Evolutionary conservation across 2,888 invertebrate genomes (phyloP).

Genomic region (Autographa gamma): DNA sequence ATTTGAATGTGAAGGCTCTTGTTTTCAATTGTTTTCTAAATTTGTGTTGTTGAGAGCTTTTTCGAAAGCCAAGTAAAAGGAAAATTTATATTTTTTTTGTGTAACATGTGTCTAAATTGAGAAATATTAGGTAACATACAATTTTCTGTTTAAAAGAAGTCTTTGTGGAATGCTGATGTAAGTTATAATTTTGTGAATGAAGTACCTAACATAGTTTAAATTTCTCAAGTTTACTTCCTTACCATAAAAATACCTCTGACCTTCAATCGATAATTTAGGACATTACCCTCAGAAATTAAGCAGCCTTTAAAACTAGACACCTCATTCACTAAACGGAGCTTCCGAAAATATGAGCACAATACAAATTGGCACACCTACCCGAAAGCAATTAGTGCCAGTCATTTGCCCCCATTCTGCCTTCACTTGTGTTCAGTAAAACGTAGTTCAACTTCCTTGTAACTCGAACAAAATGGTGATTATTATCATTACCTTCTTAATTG

Average conservation of each 20-base stretch:
- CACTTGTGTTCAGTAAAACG: constrained; percentile 25
- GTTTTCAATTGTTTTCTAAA: not conserved
- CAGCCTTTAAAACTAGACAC: not conserved
- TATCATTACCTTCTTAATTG: constrained; percentile 43
- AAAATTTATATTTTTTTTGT: not conserved
- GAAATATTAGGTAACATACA: not conserved
- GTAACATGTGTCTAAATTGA: not conserved
- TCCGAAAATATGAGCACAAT: constrained; percentile 21
- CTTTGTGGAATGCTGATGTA: no score
- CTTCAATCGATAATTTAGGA: no score
- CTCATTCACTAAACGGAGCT: not conserved
- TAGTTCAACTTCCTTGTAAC: constrained; percentile 38
- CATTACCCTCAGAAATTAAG: not conserved
- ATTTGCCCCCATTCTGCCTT: constrained; percentile 31
- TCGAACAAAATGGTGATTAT: constrained; percentile 26
- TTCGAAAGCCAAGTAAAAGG: not conserved
- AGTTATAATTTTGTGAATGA: no score
- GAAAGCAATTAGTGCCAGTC: constrained; percentile 47
- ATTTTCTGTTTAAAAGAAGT: no score
- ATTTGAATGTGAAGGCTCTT: not conserved
- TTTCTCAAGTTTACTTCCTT: no score
- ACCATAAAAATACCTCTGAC: no score
- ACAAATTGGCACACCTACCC: constrained; percentile 18
- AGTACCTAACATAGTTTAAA: no score
- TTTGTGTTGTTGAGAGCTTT: not conserved